Conservation (phyloP, 2,113 vertebrate genomes). For the Catharus bicknelli region DNA sequence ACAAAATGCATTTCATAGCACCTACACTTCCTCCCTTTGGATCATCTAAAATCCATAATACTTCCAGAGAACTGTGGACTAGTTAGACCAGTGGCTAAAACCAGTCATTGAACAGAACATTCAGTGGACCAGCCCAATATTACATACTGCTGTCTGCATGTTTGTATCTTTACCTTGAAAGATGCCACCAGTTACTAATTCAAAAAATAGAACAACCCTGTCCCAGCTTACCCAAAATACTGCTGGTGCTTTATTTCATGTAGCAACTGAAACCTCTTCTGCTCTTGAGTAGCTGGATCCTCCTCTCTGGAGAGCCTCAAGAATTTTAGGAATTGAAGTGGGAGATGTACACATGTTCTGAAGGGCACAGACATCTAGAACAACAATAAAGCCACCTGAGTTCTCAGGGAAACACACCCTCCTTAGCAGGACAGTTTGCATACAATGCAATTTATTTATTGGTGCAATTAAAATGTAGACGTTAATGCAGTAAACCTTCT, state of each 20-base stretch:
- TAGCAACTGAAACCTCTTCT: conserved; percentile 24
- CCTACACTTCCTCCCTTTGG: not conserved
- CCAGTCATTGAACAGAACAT: not conserved
- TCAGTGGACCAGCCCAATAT: not conserved
- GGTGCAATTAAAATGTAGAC: conserved; percentile 12
- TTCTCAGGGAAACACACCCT: not conserved
- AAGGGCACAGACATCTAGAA: conserved; percentile 70
- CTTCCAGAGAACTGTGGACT: not conserved
- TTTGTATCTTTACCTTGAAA: not conserved
- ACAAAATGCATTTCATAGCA: not conserved
- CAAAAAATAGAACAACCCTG: not conserved
- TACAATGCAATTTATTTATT: conserved; percentile 18
- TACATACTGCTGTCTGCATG: not conserved
- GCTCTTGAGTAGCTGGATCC: conserved; percentile 13
- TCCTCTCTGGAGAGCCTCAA: conserved; percentile 47
- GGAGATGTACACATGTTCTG: conserved; percentile 60
- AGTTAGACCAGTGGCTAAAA: not conserved
- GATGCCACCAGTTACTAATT: too few relatives aligned
- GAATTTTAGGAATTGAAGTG: conserved; percentile 54
- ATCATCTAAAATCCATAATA: not conserved
- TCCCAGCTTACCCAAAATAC: conserved; percentile 46
- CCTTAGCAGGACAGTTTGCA: not conserved
- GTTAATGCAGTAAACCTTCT: conserved; percentile 41
- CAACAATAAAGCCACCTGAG: conserved; percentile 10
- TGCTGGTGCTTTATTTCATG: conserved; percentile 38